Base-by-base conservation (phyloP, 2,797 vertebrate genomes). In the Clamator glandarius region DNA sequence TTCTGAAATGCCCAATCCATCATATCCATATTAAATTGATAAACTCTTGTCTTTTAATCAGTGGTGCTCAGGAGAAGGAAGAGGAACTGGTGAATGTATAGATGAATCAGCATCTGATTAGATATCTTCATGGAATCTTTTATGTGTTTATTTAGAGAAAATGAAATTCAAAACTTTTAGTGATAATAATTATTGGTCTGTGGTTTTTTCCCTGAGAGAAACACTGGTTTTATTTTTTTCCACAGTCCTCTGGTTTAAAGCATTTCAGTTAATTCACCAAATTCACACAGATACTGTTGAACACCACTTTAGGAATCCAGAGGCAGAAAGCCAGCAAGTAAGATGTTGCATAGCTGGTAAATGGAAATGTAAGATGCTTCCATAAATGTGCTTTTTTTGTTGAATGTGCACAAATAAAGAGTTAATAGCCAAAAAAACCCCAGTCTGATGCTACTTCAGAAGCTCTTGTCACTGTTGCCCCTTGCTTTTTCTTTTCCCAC, bases 41-140 rank as follows among this genome's bases (percentile, higher is more conserved):
- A 82, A 74, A 80, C 46, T 84, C 41, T 50, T 79, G 46, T 85
- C 42, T 89, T 92, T 84, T 79, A 85, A 92, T 91, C 69, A 89
- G 66, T 12, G 33, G 64, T 70, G 20, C 12, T 78, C 41, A 46
- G 35, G n/a, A 89, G 35, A 83, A 73, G 42, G 62, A 67, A 0
- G 10, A 81, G 52, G 52, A 92, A 86, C 36, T 26, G 85, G 28
- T 81, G n/a, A 91, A 76, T 57, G 17, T 62, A 79, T 57, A 48
- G 39, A 35, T 93, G 73, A 93, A 93, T 93, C 52, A 94, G 57
- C 0, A 0, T 79, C 57, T 91, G 88, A 92, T 94, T 94, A 90
- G 31, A 35, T 74, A 10, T 26, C 59, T 95, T 89, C 67, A 78
- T 8, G 61, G 44, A 68, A 86, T 36, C 11, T 50, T 62, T 67